Conservation (phyloP, 1,140 invertebrate genomes). For the Drosophila auraria region DNA sequence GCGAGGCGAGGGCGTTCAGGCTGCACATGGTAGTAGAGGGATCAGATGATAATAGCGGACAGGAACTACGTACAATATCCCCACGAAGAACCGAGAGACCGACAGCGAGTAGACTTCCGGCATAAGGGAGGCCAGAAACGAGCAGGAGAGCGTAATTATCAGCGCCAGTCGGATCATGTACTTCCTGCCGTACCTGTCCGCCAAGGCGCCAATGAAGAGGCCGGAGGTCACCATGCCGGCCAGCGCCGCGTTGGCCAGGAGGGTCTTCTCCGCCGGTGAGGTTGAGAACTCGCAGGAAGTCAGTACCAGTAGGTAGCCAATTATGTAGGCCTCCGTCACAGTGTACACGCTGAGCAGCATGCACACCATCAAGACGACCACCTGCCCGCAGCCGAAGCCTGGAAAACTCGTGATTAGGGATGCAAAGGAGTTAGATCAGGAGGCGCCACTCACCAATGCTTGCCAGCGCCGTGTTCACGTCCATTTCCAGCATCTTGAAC, state of each 20-base stretch:
- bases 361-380: slow-evolving; percentile 3
- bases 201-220: slow-evolving; percentile 24
- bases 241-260: slow-evolving; percentile 7
- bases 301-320: slow-evolving; percentile 20
- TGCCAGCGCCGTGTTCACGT: slow-evolving; percentile 29
- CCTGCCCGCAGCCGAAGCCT: slow-evolving; percentile 35
- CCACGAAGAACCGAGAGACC: background rate
- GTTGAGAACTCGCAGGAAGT: slow-evolving; percentile 26
- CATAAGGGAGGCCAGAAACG: slow-evolving; percentile 6
- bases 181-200: slow-evolving; percentile 21
- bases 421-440: background rate
- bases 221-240: slow-evolving; percentile 23
- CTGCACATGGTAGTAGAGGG: background rate
- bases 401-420: background rate
- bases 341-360: background rate
- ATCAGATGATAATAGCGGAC: background rate
- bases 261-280: background rate
- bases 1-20: slow-evolving; percentile 6
- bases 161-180: background rate
- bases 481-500: slow-evolving; percentile 10
- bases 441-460: slow-evolving; percentile 28
- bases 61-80: slow-evolving; percentile 19
- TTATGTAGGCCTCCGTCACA: slow-evolving; percentile 12
- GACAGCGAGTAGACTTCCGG: slow-evolving; percentile 20
- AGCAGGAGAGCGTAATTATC: background rate